Base-by-base conservation (phyloP, 2,888 invertebrate species). In the Parnassius smintheus region DNA sequence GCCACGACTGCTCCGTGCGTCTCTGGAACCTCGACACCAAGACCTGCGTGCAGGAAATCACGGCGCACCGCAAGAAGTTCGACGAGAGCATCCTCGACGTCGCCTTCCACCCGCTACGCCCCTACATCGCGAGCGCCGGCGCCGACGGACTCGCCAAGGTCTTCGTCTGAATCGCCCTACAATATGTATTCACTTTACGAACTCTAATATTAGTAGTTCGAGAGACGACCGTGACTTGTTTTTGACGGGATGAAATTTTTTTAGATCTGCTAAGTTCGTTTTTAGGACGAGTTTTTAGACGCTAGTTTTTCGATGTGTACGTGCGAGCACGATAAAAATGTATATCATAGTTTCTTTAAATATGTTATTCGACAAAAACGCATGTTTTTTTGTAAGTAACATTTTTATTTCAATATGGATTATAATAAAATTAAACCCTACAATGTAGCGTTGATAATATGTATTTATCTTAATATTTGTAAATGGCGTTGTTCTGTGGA, bases 21-120 rank as follows among this genome's bases (percentile, higher is more conserved):
- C 94, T 99, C 76, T 99, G 99, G 99, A 98, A 99, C 93, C 94
- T 99, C 83, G 98, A 99, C 93, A 98, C 97, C 92, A 98, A 98
- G 92, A 98, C 98, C 66, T 99, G 99, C 93, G 98, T 99, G 77
- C 99, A 99, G 91, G 99, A 99, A 92, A 99, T 99, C 84, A 99
- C 99, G 61, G 98, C 99, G 74, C 99, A 99, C 92, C 96, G 99
- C 80, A 99, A 99, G 93, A 99, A 99, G 93, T 98, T 98, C 93
- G 99, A 99, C 91, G 99, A 99, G 92, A 97, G 98, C 86, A 99
- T 99, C 92, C 95, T 98, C 83, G 98, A 98, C 88, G 99, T 99
- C 74, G 99, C 99, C 79, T 99, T 99, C 95, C 99, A 99, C 93
- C 98, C 99, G 76, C 96, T 98, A 75, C 96, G 98, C 93, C 98